Conservation (phyloP, 1,140 invertebrate genomes). For the Drosophila ficusphila region DNA sequence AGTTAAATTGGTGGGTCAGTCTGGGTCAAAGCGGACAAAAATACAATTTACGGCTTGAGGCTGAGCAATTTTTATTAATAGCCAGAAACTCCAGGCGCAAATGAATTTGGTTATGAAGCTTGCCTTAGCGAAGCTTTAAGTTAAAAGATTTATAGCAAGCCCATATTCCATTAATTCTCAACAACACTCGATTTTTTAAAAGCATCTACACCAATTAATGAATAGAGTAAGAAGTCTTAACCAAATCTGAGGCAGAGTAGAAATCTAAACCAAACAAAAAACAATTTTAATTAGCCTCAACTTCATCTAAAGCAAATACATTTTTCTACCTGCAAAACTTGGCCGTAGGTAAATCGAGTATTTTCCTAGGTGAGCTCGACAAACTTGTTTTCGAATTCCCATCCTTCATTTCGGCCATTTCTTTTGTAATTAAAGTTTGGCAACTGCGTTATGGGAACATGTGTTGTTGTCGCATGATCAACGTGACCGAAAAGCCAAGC, state of each 20-base stretch:
- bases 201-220: too few relatives aligned
- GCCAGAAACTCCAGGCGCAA: background rate
- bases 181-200: background rate
- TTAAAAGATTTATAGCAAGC: slow-evolving; percentile 1
- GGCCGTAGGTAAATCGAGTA: slow-evolving; percentile 17
- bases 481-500: slow-evolving; percentile 66
- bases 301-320: slow-evolving; percentile 24
- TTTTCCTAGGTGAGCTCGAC: background rate
- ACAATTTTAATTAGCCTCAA: slow-evolving; percentile 6
- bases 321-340: slow-evolving; percentile 26
- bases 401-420: slow-evolving; percentile 25
- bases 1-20: slow-evolving; percentile 19
- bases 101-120: slow-evolving; percentile 14
- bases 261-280: background rate
- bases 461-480: slow-evolving; percentile 69
- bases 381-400: slow-evolving; percentile 17
- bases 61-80: slow-evolving; percentile 28
- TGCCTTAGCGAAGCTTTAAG: background rate
- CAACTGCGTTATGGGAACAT: slow-evolving; percentile 48
- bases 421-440: slow-evolving; percentile 71
- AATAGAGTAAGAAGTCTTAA: too few relatives aligned
- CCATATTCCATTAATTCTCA: background rate
- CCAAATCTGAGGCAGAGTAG: too few relatives aligned
- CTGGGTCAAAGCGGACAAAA: slow-evolving; percentile 11
- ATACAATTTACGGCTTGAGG: slow-evolving; percentile 29